phyloP scores from a whole-genome alignment of 2,888 invertebrate genomes.

The Apodemia hepburni region DNA sequence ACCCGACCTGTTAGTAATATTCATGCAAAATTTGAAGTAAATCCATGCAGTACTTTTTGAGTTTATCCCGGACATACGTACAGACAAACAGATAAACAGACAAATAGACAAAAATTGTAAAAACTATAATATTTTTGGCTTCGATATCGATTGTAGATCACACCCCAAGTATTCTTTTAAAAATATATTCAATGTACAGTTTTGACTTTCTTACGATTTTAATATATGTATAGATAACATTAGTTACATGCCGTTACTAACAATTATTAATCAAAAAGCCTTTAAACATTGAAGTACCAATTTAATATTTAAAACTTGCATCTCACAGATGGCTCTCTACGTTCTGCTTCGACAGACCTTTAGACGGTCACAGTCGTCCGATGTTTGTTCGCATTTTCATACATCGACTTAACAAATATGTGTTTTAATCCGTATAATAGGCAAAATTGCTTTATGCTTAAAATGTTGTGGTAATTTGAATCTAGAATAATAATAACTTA shows the following conservation, averaged over 20 bases:
- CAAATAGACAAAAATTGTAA: no score
- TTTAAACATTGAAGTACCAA: neutral
- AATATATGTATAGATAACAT: no score
- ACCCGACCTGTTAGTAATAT: no score
- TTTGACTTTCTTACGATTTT: no score
- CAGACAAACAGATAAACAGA: no score
- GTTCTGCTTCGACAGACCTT: conserved; percentile 28
- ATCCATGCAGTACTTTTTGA: no score
- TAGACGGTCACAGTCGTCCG: conserved; percentile 39
- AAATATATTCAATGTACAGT: no score
- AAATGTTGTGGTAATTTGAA: conserved; percentile 40
- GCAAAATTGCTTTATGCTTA: conserved; percentile 39
- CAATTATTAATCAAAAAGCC: neutral
- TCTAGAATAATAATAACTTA: conserved; percentile 35
- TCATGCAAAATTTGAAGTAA: no score
- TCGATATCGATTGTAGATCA: no score
- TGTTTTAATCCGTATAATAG: conserved; percentile 23
- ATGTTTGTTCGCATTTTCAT: conserved; percentile 31
- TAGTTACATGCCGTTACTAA: neutral
- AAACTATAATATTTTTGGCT: no score
- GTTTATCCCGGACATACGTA: no score
- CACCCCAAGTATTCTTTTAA: no score
- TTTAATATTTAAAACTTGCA: neutral
- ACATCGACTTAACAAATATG: conserved; percentile 26
- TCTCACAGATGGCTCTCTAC: conserved; percentile 20